A percentile compares a stretch with the other conserved stretches of the same genome.
phyloP scores from a whole-genome alignment of 2,113 vertebrate species.

The Asarcornis scutulata region DNA sequence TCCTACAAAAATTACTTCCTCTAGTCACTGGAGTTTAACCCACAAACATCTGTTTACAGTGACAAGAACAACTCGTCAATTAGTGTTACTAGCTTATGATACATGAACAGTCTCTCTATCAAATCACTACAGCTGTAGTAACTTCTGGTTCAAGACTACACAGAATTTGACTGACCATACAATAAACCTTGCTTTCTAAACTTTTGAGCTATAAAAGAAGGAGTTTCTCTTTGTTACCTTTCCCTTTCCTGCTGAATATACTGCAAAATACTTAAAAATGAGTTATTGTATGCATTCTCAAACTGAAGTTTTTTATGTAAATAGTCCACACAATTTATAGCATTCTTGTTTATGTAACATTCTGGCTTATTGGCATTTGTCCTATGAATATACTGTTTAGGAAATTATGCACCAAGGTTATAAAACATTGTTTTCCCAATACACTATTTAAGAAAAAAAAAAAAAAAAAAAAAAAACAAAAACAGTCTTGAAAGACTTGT shows the following conservation, averaged over 20 bases:
- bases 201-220: not conserved
- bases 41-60: not conserved
- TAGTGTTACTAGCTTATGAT: not conserved
- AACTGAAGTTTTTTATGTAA: constrained; percentile 73
- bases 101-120: not conserved
- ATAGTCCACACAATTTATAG: constrained; percentile 69
- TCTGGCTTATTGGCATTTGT: constrained; percentile 69
- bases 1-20: not conserved
- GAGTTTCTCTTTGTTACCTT: constrained; percentile 21
- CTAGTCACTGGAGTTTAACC: not conserved
- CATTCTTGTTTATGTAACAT: constrained; percentile 72
- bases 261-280: constrained; percentile 60
- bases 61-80: not conserved
- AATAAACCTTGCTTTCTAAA: constrained; percentile 15
- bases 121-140: not conserved
- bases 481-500: constrained; percentile 25
- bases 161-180: not conserved
- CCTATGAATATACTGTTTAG: constrained; percentile 75
- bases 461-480: not conserved
- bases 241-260: not conserved
- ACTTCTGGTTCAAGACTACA: not conserved
- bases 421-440: constrained; percentile 71
- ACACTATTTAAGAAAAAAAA: not conserved
- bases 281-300: constrained; percentile 64
- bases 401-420: constrained; percentile 53